A percentile compares a stretch with the other conserved stretches of the same genome.
Conservation (phyloP, 2,113 vertebrate species). For the Myotis brandtii region DNA sequence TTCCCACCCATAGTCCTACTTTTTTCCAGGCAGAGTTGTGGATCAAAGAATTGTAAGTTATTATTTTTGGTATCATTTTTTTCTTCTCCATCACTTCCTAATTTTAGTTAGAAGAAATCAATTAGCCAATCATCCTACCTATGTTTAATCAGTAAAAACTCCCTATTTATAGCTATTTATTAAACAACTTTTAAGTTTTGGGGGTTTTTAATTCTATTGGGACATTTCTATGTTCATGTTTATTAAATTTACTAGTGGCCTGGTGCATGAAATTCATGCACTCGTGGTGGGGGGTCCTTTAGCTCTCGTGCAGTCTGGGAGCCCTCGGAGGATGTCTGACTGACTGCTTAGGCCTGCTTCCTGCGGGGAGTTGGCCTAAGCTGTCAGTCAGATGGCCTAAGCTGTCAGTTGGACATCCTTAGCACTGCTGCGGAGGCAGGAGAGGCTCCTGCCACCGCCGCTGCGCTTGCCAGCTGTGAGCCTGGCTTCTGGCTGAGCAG, state of each 20-base stretch:
- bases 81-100: constrained; percentile 6
- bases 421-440: too few species aligned
- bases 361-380: too few species aligned
- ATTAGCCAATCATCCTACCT: background rate
- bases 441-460: too few species aligned
- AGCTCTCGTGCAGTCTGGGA: too few species aligned
- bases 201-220: constrained; percentile 25
- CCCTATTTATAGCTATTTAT: background rate
- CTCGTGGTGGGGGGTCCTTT: too few species aligned
- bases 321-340: too few species aligned
- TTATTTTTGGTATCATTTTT: constrained; percentile 16
- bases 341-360: too few species aligned
- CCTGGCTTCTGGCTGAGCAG: too few species aligned
- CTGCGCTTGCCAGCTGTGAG: too few species aligned
- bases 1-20: constrained; percentile 84
- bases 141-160: constrained; percentile 50
- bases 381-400: too few species aligned
- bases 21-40: constrained; percentile 96
- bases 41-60: constrained; percentile 98
- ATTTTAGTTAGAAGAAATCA: constrained; percentile 57
- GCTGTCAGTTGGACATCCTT: too few species aligned
- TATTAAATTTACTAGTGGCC: constrained; percentile 18
- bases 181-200: constrained; percentile 28
- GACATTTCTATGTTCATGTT: background rate
- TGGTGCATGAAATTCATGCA: too few species aligned